Evolutionary conservation across 2,113 vertebrate species (phyloP), one percentile per base, ranked within the genome.

Genomic region (Holacanthus passer): DNA sequence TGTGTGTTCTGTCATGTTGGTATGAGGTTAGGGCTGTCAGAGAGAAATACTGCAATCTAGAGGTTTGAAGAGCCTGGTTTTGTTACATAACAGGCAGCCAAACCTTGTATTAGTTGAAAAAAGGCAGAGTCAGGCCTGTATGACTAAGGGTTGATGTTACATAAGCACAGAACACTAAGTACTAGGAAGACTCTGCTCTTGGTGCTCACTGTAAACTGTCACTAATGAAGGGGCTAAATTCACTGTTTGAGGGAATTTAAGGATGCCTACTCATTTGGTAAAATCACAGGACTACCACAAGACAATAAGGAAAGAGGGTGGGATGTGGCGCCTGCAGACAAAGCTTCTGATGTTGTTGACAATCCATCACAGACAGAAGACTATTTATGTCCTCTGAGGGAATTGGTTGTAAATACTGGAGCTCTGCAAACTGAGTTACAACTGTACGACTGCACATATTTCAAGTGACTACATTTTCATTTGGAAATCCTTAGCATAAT

Each of bases 141-240:
- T 90, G 89, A 93, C 88, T 88, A 91, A 94, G 84, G 63, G 63
- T 35, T 72, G 72, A 47, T 77, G 88, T 95, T 94, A 92, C 83
- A 89, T 91, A 94, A 93, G 83, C 64, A 45, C 22, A 27, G 60
- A 64, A 75, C 68, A 82, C 32, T 22, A 32, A 77, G 69, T 80
- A 47, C 52, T 13, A 41, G 24, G 53, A 82, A 83, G 73, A 65
- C 19, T 1, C 59, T 66, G 45, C 52, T 79, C 43, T 37, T 16
- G 7, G 41, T 79, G 41, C 72, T 73, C n/a, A 58, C 52, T 63
- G 22, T 56, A 47, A 83, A 65, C 35, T 63, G 68, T 14, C 52
- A 66, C 37, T 64, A 35, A 50, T 8, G 48, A 58, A 35, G 0
- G 55, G 65, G 58, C 17, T 64, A 7, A 24, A 48, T 37, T 52